A percentile compares a stretch with the other conserved stretches of the same genome.
Conservation (phyloP, 2,113 vertebrate species). For the Cephalopterus ornatus region DNA sequence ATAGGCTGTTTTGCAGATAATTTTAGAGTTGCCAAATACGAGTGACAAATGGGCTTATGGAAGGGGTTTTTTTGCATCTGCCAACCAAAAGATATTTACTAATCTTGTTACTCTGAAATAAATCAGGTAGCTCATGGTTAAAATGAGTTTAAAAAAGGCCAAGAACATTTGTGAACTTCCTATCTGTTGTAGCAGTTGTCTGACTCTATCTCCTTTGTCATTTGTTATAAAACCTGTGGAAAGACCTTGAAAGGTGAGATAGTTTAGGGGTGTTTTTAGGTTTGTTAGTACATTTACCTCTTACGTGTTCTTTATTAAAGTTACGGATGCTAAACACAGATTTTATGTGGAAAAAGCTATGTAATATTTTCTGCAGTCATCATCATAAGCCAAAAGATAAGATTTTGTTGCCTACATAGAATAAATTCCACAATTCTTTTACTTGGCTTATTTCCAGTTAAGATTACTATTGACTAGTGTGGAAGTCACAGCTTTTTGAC, state of each 20-base stretch:
- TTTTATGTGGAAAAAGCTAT: not conserved
- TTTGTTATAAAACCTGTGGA: not conserved
- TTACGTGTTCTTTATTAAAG: not conserved
- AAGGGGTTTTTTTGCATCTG: not conserved
- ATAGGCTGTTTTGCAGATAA: not conserved
- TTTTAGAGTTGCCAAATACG: not conserved
- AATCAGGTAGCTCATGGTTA: not conserved
- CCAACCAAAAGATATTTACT: not conserved
- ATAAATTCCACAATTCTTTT: not conserved
- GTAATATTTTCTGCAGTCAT: not conserved
- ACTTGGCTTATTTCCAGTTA: not conserved
- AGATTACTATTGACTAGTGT: not conserved
- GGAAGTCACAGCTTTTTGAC: not conserved
- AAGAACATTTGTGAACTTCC: not conserved
- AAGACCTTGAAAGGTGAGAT: constrained; percentile 2
- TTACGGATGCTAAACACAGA: not conserved
- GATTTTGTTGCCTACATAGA: not conserved
- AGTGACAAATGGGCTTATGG: not conserved
- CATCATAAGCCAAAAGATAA: not conserved
- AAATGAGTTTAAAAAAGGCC: not conserved
- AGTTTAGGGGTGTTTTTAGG: not conserved
- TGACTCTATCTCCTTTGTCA: not conserved
- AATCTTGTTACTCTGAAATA: not conserved
- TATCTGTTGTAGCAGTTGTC: not conserved
- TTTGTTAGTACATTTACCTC: not conserved